Evolutionary conservation across 2,797 vertebrate genomes (phyloP).

Genomic region (Poecilia wingei): DNA sequence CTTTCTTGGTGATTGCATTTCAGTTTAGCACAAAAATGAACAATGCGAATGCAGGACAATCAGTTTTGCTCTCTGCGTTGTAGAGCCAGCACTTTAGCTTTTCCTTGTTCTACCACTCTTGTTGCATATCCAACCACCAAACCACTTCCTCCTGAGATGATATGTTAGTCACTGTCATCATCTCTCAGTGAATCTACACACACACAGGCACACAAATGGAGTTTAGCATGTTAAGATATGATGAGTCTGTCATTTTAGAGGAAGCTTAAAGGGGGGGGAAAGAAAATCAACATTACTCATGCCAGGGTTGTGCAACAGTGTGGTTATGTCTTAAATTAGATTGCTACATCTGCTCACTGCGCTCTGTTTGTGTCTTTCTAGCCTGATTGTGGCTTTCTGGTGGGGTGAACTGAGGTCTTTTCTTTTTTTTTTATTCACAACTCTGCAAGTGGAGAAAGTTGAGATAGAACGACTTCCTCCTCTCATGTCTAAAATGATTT

Average conservation of each 20-base stretch:
- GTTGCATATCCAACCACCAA: conserved; percentile 48
- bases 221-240: neutral
- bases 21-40: neutral
- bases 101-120: conserved; percentile 17
- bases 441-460: conserved; percentile 19
- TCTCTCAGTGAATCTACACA: conserved; percentile 10
- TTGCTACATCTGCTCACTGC: conserved; percentile 23
- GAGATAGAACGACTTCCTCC: neutral
- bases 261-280: conserved; percentile 26
- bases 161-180: conserved; percentile 21
- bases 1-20: neutral
- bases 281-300: conserved; percentile 15
- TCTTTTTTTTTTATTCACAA: conserved; percentile 9
- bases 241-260: conserved; percentile 45
- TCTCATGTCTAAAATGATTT: neutral
- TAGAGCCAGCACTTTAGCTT: conserved; percentile 25
- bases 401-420: conserved; percentile 38
- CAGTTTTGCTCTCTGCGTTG: neutral
- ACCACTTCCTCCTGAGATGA: conserved; percentile 57
- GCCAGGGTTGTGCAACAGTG: conserved; percentile 34
- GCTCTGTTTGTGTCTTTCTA: conserved; percentile 21
- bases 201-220: neutral
- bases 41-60: neutral
- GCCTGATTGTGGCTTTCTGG: conserved; percentile 38
- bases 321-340: conserved; percentile 54